These are phyloP conservation scores for Bimastos eiseni DNA, from an alignment of 2,888 invertebrate species.

Conservation along the genomic window DNA sequence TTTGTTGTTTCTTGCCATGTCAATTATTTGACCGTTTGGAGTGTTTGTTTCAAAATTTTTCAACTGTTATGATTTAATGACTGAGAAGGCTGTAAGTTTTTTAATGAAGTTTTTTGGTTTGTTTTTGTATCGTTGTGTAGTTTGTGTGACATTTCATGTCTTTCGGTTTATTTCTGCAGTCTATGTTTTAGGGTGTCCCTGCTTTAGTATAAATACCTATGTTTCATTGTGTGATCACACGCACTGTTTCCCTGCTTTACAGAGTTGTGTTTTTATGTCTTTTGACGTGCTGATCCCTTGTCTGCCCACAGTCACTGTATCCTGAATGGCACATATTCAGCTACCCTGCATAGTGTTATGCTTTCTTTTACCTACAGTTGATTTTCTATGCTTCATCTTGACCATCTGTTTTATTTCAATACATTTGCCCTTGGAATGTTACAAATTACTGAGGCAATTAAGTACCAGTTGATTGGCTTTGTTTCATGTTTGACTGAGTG, in stretches of 20 bases:
- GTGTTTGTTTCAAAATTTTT: neutral
- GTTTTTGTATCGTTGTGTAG: neutral
- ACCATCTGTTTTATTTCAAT: too few relatives aligned
- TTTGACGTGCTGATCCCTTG: too few relatives aligned
- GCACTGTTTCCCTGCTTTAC: neutral
- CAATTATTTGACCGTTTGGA: neutral
- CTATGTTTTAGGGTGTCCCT: too few relatives aligned
- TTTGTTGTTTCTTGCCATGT: neutral
- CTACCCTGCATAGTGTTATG: too few relatives aligned
- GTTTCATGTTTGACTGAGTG: too few relatives aligned
- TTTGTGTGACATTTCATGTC: neutral
- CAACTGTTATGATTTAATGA: neutral
- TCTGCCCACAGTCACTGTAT: too few relatives aligned
- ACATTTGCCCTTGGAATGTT: too few relatives aligned
- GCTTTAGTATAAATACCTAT: neutral
- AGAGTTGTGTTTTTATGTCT: neutral
- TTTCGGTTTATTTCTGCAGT: neutral
- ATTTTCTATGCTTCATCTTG: too few relatives aligned
- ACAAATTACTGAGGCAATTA: too few relatives aligned
- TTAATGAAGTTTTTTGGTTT: neutral
- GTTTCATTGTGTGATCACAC: neutral
- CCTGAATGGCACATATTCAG: too few relatives aligned
- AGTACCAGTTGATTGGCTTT: too few relatives aligned
- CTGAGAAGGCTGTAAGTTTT: neutral
- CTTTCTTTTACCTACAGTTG: too few relatives aligned